Evolutionary conservation across 2,888 invertebrate genomes (phyloP), one percentile per base, ranked within the genome.

Genomic region (Pegoplata infirma): DNA sequence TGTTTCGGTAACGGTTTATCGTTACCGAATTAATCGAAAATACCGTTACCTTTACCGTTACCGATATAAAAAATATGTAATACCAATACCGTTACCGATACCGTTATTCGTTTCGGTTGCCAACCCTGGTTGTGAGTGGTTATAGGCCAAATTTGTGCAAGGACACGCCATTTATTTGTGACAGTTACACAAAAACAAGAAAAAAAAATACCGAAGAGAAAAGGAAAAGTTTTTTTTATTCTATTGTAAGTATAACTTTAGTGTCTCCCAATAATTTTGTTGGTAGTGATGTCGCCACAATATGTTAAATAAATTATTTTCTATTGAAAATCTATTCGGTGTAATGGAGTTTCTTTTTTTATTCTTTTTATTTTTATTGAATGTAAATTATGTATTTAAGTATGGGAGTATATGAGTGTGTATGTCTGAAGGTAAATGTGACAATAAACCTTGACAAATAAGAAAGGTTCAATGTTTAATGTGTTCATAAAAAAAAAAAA

Each of bases 231-330:
- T 44, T 40, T 17, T 59, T 59, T 5, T 44, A 12, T 59, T 59
- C 10, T 44, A 12, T 59, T n/a, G 25, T n/a, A n/a, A n/a, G n/a
- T 10, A 19, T 10, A 53, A 56, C 25, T 64, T 25, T 46, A 53
- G 21, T 36, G 63, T 64, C 63, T 63, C 46, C 55, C 28, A 64
- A 36, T n/a, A 69, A 10, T 46, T 64, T 16, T 5, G 49, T 49
- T 73, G 49, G 58, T 44, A 16, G 56, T 40, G 72, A 73, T 73
- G 72, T 73, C 72, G 72, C 72, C 72, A 25, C 16, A 51, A 51
- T 12, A 36, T 12, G 25, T 28, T 53, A 36, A 36, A 36, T 40
- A 40, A 40, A n/a, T 40, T 12, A 40, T 40, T 40, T 40, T n/a
- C 1, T n/a, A 32, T 32, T 32, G 32, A 32, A 32, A 32, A 32